phyloP scores from a whole-genome alignment of 1,140 invertebrate species.

The Drosophila insularis region DNA sequence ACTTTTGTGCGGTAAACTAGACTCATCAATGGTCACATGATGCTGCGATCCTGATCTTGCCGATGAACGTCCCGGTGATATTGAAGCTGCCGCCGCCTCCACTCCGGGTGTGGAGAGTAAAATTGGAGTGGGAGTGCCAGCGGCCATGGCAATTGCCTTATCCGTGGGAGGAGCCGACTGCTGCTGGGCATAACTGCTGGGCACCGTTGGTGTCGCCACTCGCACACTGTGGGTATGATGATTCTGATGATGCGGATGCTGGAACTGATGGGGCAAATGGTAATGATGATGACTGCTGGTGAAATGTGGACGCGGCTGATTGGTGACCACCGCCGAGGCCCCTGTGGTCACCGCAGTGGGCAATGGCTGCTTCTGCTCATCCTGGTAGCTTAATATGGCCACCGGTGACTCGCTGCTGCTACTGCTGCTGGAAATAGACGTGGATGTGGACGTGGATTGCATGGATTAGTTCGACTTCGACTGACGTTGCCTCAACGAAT shows the following conservation, averaged over 20 bases:
- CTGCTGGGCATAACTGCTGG: constrained; percentile 62
- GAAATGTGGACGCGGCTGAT: constrained; percentile 65
- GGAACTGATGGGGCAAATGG: constrained; percentile 78
- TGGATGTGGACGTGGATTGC: constrained; percentile 36
- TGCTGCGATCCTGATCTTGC: constrained; percentile 76
- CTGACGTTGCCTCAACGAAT: constrained; percentile 33
- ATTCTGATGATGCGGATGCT: constrained; percentile 80
- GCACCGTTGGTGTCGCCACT: constrained; percentile 74
- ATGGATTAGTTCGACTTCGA: constrained; percentile 27
- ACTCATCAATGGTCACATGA: constrained; percentile 81
- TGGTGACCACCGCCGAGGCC: constrained; percentile 40
- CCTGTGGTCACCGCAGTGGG: neutral
- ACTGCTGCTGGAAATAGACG: constrained; percentile 36
- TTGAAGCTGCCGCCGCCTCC: constrained; percentile 49
- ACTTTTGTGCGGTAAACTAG: constrained; percentile 68
- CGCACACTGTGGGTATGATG: constrained; percentile 77
- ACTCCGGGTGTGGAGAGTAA: constrained; percentile 27
- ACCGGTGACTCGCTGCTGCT: constrained; percentile 30
- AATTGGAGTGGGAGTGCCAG: constrained; percentile 16
- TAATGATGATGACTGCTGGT: constrained; percentile 78
- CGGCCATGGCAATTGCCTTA: constrained; percentile 21
- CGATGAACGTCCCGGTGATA: constrained; percentile 83
- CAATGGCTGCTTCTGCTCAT: constrained; percentile 51
- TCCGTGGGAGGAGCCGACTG: constrained; percentile 12
- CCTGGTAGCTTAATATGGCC: constrained; percentile 65